Conservation (phyloP, 1,140 invertebrate species). For the Drosophila neocordata region DNA sequence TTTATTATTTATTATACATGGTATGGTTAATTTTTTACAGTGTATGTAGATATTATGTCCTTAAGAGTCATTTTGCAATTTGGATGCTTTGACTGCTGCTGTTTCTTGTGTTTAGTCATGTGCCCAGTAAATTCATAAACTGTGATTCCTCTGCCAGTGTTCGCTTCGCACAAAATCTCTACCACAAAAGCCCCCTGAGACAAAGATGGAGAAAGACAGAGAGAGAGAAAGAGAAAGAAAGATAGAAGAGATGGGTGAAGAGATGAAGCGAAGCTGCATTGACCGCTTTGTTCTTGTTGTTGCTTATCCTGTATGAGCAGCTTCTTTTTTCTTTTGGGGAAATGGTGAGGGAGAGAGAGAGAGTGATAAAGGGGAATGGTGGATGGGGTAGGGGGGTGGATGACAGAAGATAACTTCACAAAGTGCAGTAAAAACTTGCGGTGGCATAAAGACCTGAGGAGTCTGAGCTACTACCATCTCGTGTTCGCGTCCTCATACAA, state of each 20-base stretch:
- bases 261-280: slow-evolving; percentile 46
- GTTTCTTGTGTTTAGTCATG: slow-evolving; percentile 56
- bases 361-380: background rate
- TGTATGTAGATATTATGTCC: slow-evolving; percentile 10
- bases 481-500: slow-evolving; percentile 32
- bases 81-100: slow-evolving; percentile 16
- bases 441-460: slow-evolving; percentile 76
- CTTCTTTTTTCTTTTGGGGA: slow-evolving; percentile 39
- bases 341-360: background rate
- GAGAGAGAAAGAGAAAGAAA: background rate
- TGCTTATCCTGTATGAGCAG: slow-evolving; percentile 43
- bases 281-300: slow-evolving; percentile 57
- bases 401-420: slow-evolving; percentile 47
- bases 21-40: slow-evolving; percentile 8
- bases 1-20: background rate
- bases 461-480: slow-evolving; percentile 23
- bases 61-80: slow-evolving; percentile 54
- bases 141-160: slow-evolving; percentile 52
- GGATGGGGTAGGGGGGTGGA: too few species aligned
- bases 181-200: slow-evolving; percentile 49
- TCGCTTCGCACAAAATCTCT: slow-evolving; percentile 42
- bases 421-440: slow-evolving; percentile 81
- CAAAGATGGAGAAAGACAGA: slow-evolving; percentile 12
- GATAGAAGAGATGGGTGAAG: background rate
- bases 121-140: slow-evolving; percentile 74